Percentiles rank a stretch among this genome's conserved stretches.
Conservation (phyloP, 2,797 vertebrate species). For the Phoeniculus purpureus region DNA sequence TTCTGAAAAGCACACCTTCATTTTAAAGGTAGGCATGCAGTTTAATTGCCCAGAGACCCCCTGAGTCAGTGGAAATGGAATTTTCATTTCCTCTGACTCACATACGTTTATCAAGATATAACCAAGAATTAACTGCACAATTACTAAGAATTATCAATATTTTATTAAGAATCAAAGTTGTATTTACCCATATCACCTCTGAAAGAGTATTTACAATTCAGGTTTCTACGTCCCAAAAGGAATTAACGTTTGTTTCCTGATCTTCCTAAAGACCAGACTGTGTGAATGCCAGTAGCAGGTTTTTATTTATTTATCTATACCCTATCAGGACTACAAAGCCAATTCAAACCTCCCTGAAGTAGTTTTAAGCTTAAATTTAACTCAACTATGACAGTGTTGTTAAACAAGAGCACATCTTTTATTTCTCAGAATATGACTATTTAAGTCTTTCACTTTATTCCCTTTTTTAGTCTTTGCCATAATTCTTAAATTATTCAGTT, state of each 20-base stretch:
- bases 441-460: not conserved
- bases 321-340: not conserved
- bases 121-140: constrained; percentile 13
- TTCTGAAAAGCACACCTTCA: not conserved
- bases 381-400: not conserved
- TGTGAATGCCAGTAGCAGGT: not conserved
- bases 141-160: not conserved
- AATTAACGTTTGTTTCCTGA: not conserved
- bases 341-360: not conserved
- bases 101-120: constrained; percentile 9
- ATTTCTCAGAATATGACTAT: not conserved
- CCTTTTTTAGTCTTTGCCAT: not conserved
- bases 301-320: not conserved
- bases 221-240: not conserved
- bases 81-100: constrained; percentile 43
- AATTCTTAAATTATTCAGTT: not conserved
- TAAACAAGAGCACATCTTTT: not conserved
- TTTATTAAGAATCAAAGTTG: not conserved
- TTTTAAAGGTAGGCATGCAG: not conserved
- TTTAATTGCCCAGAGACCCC: not conserved
- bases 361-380: not conserved
- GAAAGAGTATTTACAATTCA: not conserved
- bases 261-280: not conserved
- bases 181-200: not conserved
- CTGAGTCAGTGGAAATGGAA: constrained; percentile 24